Conservation (phyloP, 1,140 invertebrate genomes). For the Hylaeus volcanicus region DNA sequence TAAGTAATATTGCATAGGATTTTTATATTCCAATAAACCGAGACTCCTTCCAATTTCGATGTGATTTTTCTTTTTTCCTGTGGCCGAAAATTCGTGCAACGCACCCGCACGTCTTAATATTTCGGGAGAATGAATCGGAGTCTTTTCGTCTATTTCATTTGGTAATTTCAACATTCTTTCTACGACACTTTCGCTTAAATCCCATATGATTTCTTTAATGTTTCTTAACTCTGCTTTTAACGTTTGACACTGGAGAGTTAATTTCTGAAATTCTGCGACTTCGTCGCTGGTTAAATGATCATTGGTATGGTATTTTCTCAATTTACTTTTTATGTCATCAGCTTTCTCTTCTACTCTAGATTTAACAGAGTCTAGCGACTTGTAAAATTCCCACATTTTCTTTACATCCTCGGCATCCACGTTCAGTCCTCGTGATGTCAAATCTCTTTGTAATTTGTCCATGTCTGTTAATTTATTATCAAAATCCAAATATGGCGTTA, state of each 20-base stretch:
- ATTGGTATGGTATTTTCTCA: conserved; percentile 67
- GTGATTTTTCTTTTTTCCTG: conserved; percentile 77
- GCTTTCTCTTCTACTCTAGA: conserved; percentile 75
- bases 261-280: conserved; percentile 75
- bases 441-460: conserved; percentile 78
- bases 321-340: conserved; percentile 62
- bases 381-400: conserved; percentile 81
- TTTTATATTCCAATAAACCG: conserved; percentile 82
- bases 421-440: conserved; percentile 77
- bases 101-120: conserved; percentile 78
- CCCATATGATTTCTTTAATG: conserved; percentile 82
- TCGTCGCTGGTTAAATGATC: conserved; percentile 74
- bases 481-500: conserved; percentile 84
- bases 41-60: conserved; percentile 81
- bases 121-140: conserved; percentile 78
- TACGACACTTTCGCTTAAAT: conserved; percentile 83
- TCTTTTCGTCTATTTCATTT: conserved; percentile 84
- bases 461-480: conserved; percentile 79
- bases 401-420: conserved; percentile 79
- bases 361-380: conserved; percentile 74
- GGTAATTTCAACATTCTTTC: conserved; percentile 83
- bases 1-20: conserved; percentile 83
- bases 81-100: background rate
- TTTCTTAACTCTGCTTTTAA: conserved; percentile 83
- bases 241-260: conserved; percentile 80